Conservation (phyloP, 1,140 invertebrate genomes). For the Argopecten irradians region DNA sequence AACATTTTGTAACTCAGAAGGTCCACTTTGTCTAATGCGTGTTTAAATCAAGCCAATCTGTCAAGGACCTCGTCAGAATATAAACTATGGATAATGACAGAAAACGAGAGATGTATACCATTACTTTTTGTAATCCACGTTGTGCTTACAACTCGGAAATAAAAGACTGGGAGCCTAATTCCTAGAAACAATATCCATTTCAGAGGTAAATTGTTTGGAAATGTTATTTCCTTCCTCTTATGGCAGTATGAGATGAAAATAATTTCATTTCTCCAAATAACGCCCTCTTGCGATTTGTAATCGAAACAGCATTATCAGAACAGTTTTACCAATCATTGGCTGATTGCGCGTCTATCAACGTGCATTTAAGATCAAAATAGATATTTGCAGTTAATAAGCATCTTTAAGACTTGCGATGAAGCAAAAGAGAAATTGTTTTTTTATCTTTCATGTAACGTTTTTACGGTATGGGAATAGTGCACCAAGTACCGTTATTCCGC, state of each 20-base stretch:
- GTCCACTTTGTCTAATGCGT: no score
- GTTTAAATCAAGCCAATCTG: no score
- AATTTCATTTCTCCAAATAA: not conserved
- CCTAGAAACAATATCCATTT: not conserved
- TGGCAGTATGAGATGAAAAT: not conserved
- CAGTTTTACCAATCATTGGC: not conserved
- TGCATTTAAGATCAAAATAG: not conserved
- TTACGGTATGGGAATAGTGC: not conserved
- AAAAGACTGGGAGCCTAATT: not conserved
- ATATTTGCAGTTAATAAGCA: no score
- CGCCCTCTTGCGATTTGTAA: not conserved
- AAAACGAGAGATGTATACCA: not conserved
- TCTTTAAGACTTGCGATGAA: not conserved
- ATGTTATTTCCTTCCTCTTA: not conserved
- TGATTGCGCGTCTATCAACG: not conserved
- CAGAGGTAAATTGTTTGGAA: not conserved
- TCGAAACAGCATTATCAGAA: not conserved
- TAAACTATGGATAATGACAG: not conserved
- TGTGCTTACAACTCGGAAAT: not conserved
- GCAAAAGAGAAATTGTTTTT: not conserved
- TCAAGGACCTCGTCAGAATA: no score
- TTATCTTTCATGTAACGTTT: not conserved
- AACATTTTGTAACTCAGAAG: no score
- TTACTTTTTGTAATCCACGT: not conserved
- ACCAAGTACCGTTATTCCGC: not conserved